Percentiles rank a stretch among this genome's conserved stretches.
phyloP scores from a whole-genome alignment of 92 coral and sea anemone genomes.

The Plumapathes pennacea region DNA sequence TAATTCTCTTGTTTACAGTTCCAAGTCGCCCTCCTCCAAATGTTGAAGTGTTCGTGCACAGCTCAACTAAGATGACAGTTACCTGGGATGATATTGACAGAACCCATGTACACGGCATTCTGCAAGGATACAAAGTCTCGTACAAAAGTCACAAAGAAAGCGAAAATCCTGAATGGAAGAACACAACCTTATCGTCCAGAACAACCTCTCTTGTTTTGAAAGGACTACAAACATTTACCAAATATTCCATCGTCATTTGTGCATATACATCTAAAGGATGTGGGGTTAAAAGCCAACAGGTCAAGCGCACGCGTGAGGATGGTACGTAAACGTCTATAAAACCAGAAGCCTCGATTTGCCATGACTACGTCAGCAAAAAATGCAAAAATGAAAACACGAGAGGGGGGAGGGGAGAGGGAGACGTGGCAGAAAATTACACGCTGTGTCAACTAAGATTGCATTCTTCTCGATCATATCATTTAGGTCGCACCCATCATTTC shows the following conservation, averaged over 20 bases:
- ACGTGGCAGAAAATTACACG: too few relatives aligned
- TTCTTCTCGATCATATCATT: too few relatives aligned
- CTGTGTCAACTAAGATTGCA: too few relatives aligned
- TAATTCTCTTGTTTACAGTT: too few relatives aligned
- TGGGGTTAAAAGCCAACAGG: too few relatives aligned
- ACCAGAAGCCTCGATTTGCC: too few relatives aligned
- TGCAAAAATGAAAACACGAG: too few relatives aligned
- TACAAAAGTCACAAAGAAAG: slow-evolving; percentile 3
- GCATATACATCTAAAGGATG: slow-evolving; percentile 22
- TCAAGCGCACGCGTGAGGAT: too few relatives aligned
- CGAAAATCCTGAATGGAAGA: not conserved
- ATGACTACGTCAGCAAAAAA: too few relatives aligned
- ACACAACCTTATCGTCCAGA: not conserved
- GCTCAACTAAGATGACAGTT: slow-evolving; percentile 16
- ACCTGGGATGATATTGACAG: slow-evolving; percentile 19
- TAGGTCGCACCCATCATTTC: too few relatives aligned
- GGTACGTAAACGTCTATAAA: too few relatives aligned
- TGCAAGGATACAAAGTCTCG: slow-evolving; percentile 29
- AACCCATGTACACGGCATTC: slow-evolving; percentile 28
- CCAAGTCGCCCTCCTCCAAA: slow-evolving; percentile 8
- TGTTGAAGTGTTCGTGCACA: not conserved
- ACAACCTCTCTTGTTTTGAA: not conserved
- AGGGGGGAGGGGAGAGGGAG: too few relatives aligned
- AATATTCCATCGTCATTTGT: slow-evolving; percentile 8
- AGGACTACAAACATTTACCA: not conserved